Evolutionary conservation across 2,797 vertebrate genomes (phyloP).

Genomic region (Rhabdophis nuchalis): DNA sequence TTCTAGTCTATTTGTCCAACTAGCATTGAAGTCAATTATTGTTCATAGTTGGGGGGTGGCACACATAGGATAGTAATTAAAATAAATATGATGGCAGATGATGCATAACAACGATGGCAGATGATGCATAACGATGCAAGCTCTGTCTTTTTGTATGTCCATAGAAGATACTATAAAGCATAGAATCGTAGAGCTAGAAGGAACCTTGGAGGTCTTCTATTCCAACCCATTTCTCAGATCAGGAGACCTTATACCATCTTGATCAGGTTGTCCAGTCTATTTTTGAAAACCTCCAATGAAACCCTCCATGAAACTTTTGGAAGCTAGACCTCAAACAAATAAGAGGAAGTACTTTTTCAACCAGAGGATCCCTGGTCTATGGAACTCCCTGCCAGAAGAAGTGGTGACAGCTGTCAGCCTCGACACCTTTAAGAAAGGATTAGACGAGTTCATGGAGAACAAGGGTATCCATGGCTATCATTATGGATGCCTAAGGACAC

Average conservation of each 20-base stretch:
- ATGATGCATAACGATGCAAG: background rate
- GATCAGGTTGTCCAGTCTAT: background rate
- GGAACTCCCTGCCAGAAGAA: too few species aligned
- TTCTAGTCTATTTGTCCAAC: background rate
- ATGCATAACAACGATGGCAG: background rate
- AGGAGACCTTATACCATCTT: background rate
- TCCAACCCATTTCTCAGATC: too few species aligned
- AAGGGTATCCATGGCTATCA: too few species aligned
- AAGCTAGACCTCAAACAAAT: too few species aligned
- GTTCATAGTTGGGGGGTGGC: background rate
- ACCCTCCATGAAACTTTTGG: too few species aligned
- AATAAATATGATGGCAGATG: background rate
- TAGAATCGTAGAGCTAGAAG: background rate
- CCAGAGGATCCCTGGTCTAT: too few species aligned
- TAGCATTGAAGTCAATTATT: background rate
- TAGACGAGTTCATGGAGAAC: too few species aligned
- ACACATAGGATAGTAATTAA: background rate
- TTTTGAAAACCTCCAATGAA: background rate
- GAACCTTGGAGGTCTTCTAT: background rate
- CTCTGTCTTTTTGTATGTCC: background rate
- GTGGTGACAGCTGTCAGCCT: too few species aligned
- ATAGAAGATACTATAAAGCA: background rate
- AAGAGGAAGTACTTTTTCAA: too few species aligned
- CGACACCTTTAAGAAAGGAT: too few species aligned
- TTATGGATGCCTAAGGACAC: too few species aligned